Evolutionary conservation across 2,113 vertebrate species (phyloP).

Genomic region (Datnioides undecimradiatus): DNA sequence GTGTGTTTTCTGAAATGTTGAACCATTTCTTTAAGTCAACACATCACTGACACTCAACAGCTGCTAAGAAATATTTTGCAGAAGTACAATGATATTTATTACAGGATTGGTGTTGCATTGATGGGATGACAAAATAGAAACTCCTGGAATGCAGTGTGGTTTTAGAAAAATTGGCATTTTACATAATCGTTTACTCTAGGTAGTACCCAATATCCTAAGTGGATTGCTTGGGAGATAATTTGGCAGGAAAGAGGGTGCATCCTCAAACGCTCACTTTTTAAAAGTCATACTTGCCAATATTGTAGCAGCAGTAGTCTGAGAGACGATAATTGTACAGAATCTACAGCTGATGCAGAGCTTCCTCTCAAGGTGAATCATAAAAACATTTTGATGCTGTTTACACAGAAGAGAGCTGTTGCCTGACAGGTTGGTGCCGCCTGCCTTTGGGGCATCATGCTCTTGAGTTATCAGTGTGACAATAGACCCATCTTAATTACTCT

Average conservation of each 20-base stretch:
- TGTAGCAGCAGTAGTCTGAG: not conserved
- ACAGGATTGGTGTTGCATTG: not conserved
- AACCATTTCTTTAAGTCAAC: not conserved
- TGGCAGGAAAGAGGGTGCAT: not conserved
- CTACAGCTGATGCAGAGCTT: slow-evolving; percentile 18
- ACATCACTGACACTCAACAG: not conserved
- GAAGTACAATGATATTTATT: not conserved
- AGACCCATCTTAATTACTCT: slow-evolving; percentile 85
- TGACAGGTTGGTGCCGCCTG: slow-evolving; percentile 64
- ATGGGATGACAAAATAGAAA: not conserved
- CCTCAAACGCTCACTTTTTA: not conserved
- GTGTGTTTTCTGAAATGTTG: not conserved
- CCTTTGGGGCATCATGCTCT: slow-evolving; percentile 60
- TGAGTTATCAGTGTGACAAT: slow-evolving; percentile 74
- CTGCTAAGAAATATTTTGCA: not conserved
- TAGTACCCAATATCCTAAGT: slow-evolving; percentile 4
- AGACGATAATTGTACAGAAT: slow-evolving; percentile 6
- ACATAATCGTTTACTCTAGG: not conserved
- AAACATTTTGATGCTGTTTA: slow-evolving; percentile 57
- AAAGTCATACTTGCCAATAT: not conserved
- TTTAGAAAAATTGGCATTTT: not conserved
- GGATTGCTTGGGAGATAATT: slow-evolving; percentile 14
- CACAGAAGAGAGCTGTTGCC: slow-evolving; percentile 49
- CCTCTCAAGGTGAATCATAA: slow-evolving; percentile 55
- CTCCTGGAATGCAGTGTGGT: not conserved